Evolutionary conservation across 2,888 invertebrate species (phyloP).

Genomic region (Cephus pulcher): DNA sequence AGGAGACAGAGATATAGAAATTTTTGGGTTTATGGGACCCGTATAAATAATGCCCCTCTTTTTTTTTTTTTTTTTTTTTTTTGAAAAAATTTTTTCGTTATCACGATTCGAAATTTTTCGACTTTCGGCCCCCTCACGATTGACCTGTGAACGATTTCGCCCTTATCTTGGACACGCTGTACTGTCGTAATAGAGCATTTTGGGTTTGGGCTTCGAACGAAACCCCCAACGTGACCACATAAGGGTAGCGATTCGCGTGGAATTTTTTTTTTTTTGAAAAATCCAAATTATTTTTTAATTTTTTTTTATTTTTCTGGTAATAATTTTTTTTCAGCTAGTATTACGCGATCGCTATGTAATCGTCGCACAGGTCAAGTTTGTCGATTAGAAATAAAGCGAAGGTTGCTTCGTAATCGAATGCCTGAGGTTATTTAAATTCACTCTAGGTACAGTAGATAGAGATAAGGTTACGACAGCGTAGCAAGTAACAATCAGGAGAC

Average conservation of each 20-base stretch:
- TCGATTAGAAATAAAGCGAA: neutral
- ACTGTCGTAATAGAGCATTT: neutral
- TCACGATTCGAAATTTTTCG: neutral
- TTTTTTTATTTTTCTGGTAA: neutral
- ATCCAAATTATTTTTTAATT: neutral
- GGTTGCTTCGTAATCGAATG: neutral
- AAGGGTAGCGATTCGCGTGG: neutral
- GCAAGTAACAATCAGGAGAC: constrained; percentile 59
- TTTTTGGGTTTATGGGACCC: neutral
- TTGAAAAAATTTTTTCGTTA: too few species aligned
- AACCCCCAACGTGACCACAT: neutral
- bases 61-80: neutral
- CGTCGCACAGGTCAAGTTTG: neutral
- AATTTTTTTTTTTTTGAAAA: neutral
- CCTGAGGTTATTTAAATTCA: neutral
- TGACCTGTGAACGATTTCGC: neutral
- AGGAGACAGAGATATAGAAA: neutral
- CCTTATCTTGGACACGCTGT: neutral
- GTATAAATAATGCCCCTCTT: neutral
- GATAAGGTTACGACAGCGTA: constrained; percentile 53
- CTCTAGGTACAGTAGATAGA: constrained; percentile 36
- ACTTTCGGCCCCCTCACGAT: neutral
- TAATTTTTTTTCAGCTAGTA: neutral
- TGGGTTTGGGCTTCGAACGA: neutral
- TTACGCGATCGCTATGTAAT: neutral